Evolutionary conservation across 2,888 invertebrate species (phyloP).

Genomic region (Amblyjoppa fuscipennis): DNA sequence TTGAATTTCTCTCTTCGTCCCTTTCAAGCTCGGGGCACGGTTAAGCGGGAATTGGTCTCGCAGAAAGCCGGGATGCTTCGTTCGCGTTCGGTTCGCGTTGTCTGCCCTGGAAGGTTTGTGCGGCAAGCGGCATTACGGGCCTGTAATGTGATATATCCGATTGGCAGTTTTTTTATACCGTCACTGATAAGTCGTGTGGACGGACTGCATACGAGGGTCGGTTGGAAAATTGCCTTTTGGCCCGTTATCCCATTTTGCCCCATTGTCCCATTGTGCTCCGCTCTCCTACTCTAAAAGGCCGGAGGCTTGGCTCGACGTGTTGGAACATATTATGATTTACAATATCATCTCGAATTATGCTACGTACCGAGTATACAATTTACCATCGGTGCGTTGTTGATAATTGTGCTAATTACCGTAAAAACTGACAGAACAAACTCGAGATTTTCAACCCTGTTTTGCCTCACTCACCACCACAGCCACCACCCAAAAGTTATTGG

Average conservation of each 20-base stretch:
- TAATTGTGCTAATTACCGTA: conserved; percentile 73
- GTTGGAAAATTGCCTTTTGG: too few relatives aligned
- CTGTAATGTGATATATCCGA: not conserved
- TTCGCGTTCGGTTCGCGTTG: not conserved
- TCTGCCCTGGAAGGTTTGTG: not conserved
- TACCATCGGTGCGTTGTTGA: conserved; percentile 61
- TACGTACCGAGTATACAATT: not conserved
- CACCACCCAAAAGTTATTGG: too few relatives aligned
- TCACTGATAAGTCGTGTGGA: not conserved
- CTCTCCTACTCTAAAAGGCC: too few relatives aligned
- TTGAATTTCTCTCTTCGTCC: conserved; percentile 26
- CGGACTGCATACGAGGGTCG: too few relatives aligned
- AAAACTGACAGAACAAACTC: conserved; percentile 57
- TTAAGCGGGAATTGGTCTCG: conserved; percentile 13
- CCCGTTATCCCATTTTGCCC: too few relatives aligned
- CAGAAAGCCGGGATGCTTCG: not conserved
- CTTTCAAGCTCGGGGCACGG: not conserved
- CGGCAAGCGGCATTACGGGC: too few relatives aligned
- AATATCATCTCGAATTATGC: too few relatives aligned
- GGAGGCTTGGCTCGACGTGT: too few relatives aligned
- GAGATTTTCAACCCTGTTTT: not conserved
- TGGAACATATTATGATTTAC: too few relatives aligned
- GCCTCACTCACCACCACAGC: too few relatives aligned
- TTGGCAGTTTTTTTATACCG: not conserved
- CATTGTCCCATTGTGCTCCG: too few relatives aligned